Conservation (phyloP, 2,888 invertebrate genomes). For the Tenodera sinensis region DNA sequence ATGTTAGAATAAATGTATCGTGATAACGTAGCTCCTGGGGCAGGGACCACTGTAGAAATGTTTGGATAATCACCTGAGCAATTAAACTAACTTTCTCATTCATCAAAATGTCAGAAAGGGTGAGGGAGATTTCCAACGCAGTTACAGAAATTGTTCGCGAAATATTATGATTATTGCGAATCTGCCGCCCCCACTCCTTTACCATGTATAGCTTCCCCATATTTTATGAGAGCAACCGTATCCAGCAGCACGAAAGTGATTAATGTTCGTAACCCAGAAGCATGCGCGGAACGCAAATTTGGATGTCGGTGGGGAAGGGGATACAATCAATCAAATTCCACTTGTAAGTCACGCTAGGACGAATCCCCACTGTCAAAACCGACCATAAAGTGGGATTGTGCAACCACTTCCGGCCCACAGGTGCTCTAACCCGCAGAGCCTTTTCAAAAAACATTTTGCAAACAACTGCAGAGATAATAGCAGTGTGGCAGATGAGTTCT, state of each 20-base stretch:
- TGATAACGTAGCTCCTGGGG: not conserved
- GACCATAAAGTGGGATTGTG: not conserved
- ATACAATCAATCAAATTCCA: not conserved
- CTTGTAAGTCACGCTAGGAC: not conserved
- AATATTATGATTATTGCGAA: not conserved
- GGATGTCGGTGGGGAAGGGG: not conserved
- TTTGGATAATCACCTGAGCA: not conserved
- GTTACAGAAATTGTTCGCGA: not conserved
- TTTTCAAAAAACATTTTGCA: too few species aligned
- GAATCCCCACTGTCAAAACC: not conserved
- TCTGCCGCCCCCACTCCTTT: not conserved
- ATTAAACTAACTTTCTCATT: not conserved
- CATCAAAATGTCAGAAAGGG: not conserved
- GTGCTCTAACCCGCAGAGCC: not conserved
- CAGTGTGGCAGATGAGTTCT: too few species aligned
- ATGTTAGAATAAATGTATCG: not conserved
- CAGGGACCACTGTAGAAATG: not conserved
- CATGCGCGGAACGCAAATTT: not conserved
- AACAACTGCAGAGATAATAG: too few species aligned
- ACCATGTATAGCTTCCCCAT: not conserved
- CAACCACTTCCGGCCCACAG: not conserved
- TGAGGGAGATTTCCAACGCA: not conserved
- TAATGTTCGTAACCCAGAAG: not conserved
- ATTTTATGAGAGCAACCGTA: not conserved
- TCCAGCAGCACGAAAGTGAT: not conserved